phyloP scores from a whole-genome alignment of 2,113 vertebrate genomes.

The Platichthys flesus region DNA sequence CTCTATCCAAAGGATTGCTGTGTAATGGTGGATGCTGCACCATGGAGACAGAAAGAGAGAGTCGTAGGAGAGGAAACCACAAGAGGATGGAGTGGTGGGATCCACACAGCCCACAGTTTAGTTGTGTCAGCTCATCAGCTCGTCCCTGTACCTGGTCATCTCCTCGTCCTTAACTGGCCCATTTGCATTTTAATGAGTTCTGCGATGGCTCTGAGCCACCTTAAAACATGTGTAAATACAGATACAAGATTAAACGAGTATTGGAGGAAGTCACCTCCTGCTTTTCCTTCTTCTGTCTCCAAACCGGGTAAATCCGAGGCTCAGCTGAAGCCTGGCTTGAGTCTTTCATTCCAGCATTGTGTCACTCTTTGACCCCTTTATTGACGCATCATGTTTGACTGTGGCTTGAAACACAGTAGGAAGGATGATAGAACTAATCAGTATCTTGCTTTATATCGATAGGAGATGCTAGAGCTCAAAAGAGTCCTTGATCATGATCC shows the following conservation, averaged over 20 bases:
- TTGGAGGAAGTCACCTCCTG: neutral
- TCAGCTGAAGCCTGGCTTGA: conserved; percentile 31
- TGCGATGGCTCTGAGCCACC: conserved; percentile 26
- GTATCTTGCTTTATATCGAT: too few species aligned
- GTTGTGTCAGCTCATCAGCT: conserved; percentile 58
- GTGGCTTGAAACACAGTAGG: neutral
- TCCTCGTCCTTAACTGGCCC: conserved; percentile 14
- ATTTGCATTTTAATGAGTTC: conserved; percentile 71
- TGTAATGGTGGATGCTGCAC: conserved; percentile 46
- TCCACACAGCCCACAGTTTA: conserved; percentile 21
- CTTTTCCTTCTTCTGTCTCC: conserved; percentile 6
- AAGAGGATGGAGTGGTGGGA: conserved; percentile 11
- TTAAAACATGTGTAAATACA: conserved; percentile 66
- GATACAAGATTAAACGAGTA: conserved; percentile 36
- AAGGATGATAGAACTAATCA: neutral
- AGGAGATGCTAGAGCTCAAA: too few species aligned
- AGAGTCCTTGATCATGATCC: conserved; percentile 1
- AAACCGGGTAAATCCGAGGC: conserved; percentile 15
- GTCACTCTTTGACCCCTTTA: neutral
- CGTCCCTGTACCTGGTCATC: conserved; percentile 45
- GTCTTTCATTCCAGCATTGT: conserved; percentile 3
- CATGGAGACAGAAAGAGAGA: conserved; percentile 29
- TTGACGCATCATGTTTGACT: conserved; percentile 4
- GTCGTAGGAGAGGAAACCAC: conserved; percentile 21
- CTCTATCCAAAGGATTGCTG: conserved; percentile 49